Evolutionary conservation across 2,797 vertebrate genomes (phyloP), one percentile per base, ranked within the genome.

Genomic region (Serranus cabrilla): DNA sequence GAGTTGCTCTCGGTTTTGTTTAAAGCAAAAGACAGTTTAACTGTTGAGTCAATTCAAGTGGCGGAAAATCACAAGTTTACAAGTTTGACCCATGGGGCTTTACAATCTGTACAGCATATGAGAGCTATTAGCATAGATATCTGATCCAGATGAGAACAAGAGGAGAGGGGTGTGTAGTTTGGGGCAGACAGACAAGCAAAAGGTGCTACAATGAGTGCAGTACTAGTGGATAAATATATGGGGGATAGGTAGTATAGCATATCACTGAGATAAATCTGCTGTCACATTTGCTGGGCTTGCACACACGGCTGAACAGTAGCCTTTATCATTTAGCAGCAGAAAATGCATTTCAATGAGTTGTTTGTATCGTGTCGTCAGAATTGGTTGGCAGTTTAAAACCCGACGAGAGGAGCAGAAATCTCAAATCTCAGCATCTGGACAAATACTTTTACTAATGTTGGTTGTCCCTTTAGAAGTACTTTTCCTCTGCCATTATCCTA

Each of bases 401-500:
- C 7, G 18, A 25, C 7, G 1, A 23, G 23, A 27, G 4, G 2
- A 37, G 47, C 55, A 46, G 14, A 46, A 40, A 47, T 25, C 52
- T 58, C 10, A 16, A 34, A 64, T 23, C 60, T 50, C 60, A 43
- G 72, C 80, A 87, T 80, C 75, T 86, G 74, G 55, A 58, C 64
- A 64, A 69, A 75, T 31, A 37, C 43, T 61, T 11, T 0, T 1
- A n/a, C 50, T 23, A 11, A 62, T 7, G 75, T 46, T 66, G 20
- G 71, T 82, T 83, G 89, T 91, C 76, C 56, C 55, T 69, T 71
- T 42, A 14, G 7, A 50, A 64, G 37, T 31, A 66, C 68, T 79
- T 71, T 74, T 46, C 63, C 71, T 74, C 74, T 10, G 18, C 60
- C 66, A 78, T 79, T 73, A 71, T 70, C 51, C 78, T 27, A 11